phyloP scores from a whole-genome alignment of 2,113 vertebrate species.

The Hippoglossus stenolepis region DNA sequence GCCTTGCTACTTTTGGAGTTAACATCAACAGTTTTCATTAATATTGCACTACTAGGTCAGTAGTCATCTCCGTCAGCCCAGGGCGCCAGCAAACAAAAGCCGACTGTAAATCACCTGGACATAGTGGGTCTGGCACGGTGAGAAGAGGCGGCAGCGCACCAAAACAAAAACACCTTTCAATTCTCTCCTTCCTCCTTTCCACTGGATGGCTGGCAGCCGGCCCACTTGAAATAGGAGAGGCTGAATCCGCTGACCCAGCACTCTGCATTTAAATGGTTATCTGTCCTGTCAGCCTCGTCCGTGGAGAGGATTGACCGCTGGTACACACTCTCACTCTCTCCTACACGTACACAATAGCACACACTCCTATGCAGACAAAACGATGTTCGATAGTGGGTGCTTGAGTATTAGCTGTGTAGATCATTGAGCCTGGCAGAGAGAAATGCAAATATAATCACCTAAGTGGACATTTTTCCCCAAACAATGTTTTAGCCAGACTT shows the following conservation, averaged over 20 bases:
- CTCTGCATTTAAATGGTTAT: constrained; percentile 65
- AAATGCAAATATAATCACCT: constrained; percentile 42
- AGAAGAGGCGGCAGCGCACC: constrained; percentile 25
- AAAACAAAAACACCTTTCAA: constrained; percentile 68
- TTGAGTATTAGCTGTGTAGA: constrained; percentile 8
- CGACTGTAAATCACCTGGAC: constrained; percentile 37
- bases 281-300: constrained; percentile 58
- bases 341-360: background rate
- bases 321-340: constrained; percentile 15
- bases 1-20: background rate
- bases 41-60: background rate
- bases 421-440: constrained; percentile 6
- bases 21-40: background rate
- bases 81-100: constrained; percentile 10
- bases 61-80: background rate
- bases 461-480: constrained; percentile 23
- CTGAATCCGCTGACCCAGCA: constrained; percentile 64
- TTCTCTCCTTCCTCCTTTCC: constrained; percentile 28
- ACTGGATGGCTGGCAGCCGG: constrained; percentile 42
- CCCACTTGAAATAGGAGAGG: constrained; percentile 62
- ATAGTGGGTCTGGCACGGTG: background rate
- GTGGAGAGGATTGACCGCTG: constrained; percentile 26
- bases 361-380: constrained; percentile 21
- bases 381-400: constrained; percentile 11
- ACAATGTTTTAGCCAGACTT: constrained; percentile 17